Evolutionary conservation across 2,888 invertebrate species (phyloP).

Genomic region (Ennomos fuscantarius): DNA sequence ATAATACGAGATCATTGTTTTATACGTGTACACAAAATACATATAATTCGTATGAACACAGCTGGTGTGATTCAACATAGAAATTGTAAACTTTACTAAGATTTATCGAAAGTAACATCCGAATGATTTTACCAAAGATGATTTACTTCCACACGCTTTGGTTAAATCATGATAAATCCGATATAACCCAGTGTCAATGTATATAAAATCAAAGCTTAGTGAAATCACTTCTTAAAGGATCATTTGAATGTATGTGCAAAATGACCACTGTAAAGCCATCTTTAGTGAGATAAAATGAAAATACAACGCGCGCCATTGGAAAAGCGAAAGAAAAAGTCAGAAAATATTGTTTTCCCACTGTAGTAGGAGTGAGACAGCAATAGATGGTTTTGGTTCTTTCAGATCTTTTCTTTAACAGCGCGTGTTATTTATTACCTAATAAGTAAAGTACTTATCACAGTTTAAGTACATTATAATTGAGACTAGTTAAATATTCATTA

Average conservation of each 20-base stretch:
- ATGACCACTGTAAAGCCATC: no score
- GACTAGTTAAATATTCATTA: background rate
- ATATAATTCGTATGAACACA: constrained; percentile 68
- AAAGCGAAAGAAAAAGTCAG: no score
- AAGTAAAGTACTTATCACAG: constrained; percentile 8
- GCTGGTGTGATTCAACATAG: constrained; percentile 68
- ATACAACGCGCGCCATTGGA: no score
- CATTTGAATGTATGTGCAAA: no score
- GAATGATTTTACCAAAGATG: background rate
- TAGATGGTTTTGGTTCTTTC: no score
- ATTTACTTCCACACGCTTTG: background rate
- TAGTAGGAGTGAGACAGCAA: no score
- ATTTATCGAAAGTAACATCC: constrained; percentile 2
- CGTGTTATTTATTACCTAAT: no score
- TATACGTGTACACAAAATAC: constrained; percentile 56
- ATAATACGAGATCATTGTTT: constrained; percentile 81
- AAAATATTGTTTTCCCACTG: no score
- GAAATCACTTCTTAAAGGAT: no score
- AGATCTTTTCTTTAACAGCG: no score
- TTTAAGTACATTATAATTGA: constrained; percentile 9
- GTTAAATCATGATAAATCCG: background rate
- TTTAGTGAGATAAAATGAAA: no score
- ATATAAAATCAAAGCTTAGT: background rate
- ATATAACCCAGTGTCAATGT: constrained; percentile 4
- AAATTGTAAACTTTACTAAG: constrained; percentile 43